Evolutionary conservation across 1,140 invertebrate genomes (phyloP), one percentile per base, ranked within the genome.

Genomic region (Eciton burchellii): DNA sequence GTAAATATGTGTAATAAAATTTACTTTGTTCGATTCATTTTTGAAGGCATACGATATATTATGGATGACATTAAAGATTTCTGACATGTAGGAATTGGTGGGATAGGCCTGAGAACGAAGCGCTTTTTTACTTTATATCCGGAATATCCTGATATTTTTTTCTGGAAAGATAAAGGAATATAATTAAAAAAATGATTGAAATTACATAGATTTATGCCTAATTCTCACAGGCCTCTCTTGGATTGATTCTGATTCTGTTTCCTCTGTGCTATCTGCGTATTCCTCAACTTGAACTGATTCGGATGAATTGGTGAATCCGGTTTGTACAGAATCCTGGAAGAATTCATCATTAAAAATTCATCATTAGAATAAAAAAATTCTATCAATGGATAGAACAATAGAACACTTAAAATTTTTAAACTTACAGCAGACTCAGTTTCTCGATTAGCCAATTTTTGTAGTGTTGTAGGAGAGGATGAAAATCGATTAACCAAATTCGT

Each of bases 401-500:
- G 14, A 59, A 21, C 41, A 47, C 65, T 60, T 68, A 12, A 14
- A 21, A 70, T 45, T 56, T 3, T 47, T 45, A 19, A 9, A 68
- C 54, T 83, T 88, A 92, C 90, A 41, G 87, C 76, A 43, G 89
- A 89, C 68, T 89, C 88, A 1, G 76, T 35, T 21, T 63, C 86
- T 73, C 81, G 87, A 73, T 49, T 86, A 49, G 45, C 16, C 21
- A 62, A 65, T 72, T 89, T 91, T 70, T 91, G 89, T 14, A 86
- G 72, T 62, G 63, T 83, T 24, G 81, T 68, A 14, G 90, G 91
- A 1, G 93, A 91, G 29, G 92, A 89, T 14, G 91, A 90, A 71
- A 94, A 93, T 56, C 93, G 86, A 62, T 77, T 91, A 14, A 92
- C 89, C 5, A 96, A 89, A 6, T 95, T 95, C 0, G 94, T 94